Conservation (phyloP, 2,797 vertebrate genomes). For the Bradypodion pumilum region DNA sequence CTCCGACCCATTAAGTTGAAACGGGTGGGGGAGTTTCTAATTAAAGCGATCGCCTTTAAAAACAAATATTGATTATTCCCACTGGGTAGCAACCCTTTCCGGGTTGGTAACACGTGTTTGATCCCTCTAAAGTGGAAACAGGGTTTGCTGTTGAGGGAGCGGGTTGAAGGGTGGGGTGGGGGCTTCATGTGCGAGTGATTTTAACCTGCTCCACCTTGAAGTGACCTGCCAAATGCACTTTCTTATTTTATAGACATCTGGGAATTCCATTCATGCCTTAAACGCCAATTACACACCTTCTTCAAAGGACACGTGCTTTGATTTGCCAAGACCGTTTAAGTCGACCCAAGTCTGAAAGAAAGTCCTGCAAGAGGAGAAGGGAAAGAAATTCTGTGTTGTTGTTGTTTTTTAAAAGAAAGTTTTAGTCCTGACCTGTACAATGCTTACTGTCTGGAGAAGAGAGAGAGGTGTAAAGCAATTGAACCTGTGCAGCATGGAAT, state of each 20-base stretch:
- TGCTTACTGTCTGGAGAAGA: constrained; percentile 49
- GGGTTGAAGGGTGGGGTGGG: not conserved
- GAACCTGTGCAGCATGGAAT: constrained; percentile 31
- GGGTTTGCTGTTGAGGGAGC: constrained; percentile 20
- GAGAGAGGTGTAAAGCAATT: constrained; percentile 20
- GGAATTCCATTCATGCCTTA: constrained; percentile 95
- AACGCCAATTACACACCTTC: constrained; percentile 96
- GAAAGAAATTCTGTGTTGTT: constrained; percentile 3
- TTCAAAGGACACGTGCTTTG: constrained; percentile 90
- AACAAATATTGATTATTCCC: not conserved
- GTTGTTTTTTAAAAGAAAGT: constrained; percentile 71
- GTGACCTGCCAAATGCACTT: constrained; percentile 88
- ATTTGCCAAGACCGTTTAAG: constrained; percentile 81
- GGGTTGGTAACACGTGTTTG: constrained; percentile 40
- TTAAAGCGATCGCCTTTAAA: not conserved
- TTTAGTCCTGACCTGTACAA: constrained; percentile 53
- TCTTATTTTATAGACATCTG: constrained; percentile 96
- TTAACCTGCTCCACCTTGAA: constrained; percentile 86
- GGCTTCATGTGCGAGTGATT: constrained; percentile 72
- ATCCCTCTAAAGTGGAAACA: constrained; percentile 57
- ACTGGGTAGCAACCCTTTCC: constrained; percentile 26
- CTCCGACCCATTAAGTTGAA: not conserved
- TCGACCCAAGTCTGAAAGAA: constrained; percentile 76
- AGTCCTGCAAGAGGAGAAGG: constrained; percentile 69
- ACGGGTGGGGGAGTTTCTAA: not conserved